Base-by-base conservation (phyloP, 2,113 vertebrate species). In the Hyla sarda region DNA sequence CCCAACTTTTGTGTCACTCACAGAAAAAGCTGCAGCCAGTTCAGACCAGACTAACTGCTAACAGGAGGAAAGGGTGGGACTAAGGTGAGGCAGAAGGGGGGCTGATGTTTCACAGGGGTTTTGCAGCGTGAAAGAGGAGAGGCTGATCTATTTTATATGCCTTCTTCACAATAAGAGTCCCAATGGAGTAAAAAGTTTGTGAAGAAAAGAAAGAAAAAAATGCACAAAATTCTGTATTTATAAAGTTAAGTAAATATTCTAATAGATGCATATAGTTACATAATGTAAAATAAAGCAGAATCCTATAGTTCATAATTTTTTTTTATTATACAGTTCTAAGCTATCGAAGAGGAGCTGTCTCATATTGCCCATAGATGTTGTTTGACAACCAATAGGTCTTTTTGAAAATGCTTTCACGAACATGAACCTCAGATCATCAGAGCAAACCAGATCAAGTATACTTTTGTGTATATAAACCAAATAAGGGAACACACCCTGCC, bases 11-110 rank as follows among this genome's bases (percentile, higher is more conserved):
- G 84, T 58, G 77, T 82, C 77, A 80, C 30, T 72, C 60, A 58
- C 52, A 82, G 62, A 28, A 19, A 69, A n/a, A 9, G 41, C 28
- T 82, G 65, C 67, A 84, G 54, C 69, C 83, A 85, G 83, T 73
- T 75, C 73, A 77, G 71, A 54, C 73, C 83, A 62, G 72, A 75
- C 83, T 74, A 56, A 75, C 83, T 74, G 72, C 32, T 41, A 65
- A 75, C 83, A 85, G 83, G 83, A 54, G 58, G 83, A 86, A 76
- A 85, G 84, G 84, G 84, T 86, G 84, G 84, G 84, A 80, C 60
- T 72, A 34, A 86, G 84, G 84, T 86, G 77, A 86, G 77, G 84
- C 62, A 81, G 52, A 86, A 67, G 84, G 73, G 84, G 76, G 76
- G 65, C 16, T 69, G 47, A 78, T 32, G 60, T 77, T 54, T 86